phyloP scores from a whole-genome alignment of 2,113 vertebrate species.

The Thalassoma bifasciatum region DNA sequence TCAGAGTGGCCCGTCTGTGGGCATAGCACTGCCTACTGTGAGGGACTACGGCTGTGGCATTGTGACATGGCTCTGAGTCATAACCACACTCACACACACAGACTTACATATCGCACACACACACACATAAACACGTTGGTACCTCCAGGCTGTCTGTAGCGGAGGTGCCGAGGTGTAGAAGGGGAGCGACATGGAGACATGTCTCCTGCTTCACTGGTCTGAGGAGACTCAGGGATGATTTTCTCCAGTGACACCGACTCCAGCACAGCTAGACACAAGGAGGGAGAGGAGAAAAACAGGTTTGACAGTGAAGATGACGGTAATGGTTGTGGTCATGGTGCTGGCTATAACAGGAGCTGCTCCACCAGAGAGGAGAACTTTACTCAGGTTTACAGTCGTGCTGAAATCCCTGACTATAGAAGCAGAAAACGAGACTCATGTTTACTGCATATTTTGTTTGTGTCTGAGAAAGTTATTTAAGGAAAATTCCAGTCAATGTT shows the following conservation, averaged over 20 bases:
- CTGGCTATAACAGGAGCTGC: neutral
- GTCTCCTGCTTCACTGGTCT: slow-evolving; percentile 85
- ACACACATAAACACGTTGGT: slow-evolving; percentile 38
- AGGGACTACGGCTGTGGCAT: slow-evolving; percentile 7
- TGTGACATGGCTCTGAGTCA: slow-evolving; percentile 30
- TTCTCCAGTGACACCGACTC: slow-evolving; percentile 90
- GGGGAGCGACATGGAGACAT: slow-evolving; percentile 93
- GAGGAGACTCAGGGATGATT: slow-evolving; percentile 87
- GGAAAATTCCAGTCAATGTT: too few relatives aligned
- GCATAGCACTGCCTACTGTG: slow-evolving; percentile 9
- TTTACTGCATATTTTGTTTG: neutral
- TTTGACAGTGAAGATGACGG: neutral
- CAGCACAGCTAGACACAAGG: slow-evolving; percentile 85
- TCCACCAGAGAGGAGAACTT: slow-evolving; percentile 5
- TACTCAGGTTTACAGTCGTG: neutral
- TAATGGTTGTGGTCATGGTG: neutral
- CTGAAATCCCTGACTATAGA: neutral
- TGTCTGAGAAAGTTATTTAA: neutral
- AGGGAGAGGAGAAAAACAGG: slow-evolving; percentile 6
- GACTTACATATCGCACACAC: neutral
- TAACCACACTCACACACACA: neutral
- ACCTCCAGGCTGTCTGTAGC: slow-evolving; percentile 94
- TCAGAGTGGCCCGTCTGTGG: slow-evolving; percentile 12
- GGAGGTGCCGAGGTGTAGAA: slow-evolving; percentile 93
- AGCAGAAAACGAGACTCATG: neutral